These are phyloP conservation scores for Delichon dasypus DNA, from an alignment of 2,797 vertebrate species.

Conservation along the genomic window DNA sequence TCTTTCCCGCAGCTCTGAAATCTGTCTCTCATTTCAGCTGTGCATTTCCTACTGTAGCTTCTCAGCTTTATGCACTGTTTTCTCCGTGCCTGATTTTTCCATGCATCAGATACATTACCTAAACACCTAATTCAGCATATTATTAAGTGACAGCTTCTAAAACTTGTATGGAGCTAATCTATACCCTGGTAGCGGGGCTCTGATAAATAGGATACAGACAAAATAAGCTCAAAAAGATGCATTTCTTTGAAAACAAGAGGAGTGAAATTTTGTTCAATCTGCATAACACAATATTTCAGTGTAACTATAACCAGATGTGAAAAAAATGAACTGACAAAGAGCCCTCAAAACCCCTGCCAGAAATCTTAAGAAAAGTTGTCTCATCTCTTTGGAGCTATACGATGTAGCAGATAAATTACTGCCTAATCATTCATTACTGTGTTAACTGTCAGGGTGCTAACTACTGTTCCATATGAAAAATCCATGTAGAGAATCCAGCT, in stretches of 20 bases:
- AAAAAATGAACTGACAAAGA: background rate
- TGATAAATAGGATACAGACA: background rate
- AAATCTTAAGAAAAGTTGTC: constrained; percentile 6
- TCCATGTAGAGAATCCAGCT: background rate
- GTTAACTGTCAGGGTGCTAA: background rate
- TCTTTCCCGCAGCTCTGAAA: background rate
- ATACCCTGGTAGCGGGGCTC: background rate
- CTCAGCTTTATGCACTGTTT: background rate
- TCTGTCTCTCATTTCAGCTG: background rate
- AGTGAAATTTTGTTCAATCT: background rate
- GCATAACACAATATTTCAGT: background rate
- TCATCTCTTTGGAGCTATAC: background rate
- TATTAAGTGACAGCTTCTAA: background rate
- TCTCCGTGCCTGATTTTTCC: background rate
- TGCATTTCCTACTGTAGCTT: background rate
- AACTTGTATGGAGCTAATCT: background rate
- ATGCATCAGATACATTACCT: background rate
- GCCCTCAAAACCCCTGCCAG: background rate
- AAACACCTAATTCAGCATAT: background rate
- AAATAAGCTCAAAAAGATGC: background rate
- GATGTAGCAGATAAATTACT: constrained; percentile 5
- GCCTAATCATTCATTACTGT: background rate
- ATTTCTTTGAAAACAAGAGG: background rate
- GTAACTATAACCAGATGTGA: background rate
- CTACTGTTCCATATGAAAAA: constrained; percentile 43